A percentile compares a stretch with the other conserved stretches of the same genome.
These are phyloP conservation scores for Andrena dorsata DNA, from an alignment of 2,888 invertebrate species.

Conservation along the genomic window DNA sequence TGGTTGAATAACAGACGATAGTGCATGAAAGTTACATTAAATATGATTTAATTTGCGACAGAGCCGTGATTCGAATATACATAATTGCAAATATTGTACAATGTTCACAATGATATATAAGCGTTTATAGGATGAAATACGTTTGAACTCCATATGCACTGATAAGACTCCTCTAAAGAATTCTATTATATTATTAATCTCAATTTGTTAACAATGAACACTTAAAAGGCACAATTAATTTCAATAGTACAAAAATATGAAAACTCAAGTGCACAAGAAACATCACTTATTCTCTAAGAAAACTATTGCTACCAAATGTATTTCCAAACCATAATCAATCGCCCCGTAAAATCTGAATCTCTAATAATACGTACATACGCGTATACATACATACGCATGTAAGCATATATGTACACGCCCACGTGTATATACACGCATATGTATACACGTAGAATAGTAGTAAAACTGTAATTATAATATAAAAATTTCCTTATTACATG, in stretches of 20 bases:
- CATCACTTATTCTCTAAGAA: slow-evolving; percentile 55
- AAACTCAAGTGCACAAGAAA: slow-evolving; percentile 71
- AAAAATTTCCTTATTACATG: slow-evolving; percentile 45
- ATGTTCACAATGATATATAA: slow-evolving; percentile 21
- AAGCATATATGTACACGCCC: no score
- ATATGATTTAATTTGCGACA: slow-evolving; percentile 40
- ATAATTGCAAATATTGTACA: slow-evolving; percentile 37
- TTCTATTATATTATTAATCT: slow-evolving; percentile 58
- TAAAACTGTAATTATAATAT: slow-evolving; percentile 49
- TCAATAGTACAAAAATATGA: slow-evolving; percentile 80
- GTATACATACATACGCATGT: background rate
- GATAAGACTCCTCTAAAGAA: slow-evolving; percentile 57
- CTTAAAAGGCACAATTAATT: slow-evolving; percentile 79
- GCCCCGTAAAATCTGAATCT: slow-evolving; percentile 45
- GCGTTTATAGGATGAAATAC: slow-evolving; percentile 37
- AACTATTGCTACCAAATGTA: slow-evolving; percentile 52
- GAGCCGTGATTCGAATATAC: slow-evolving; percentile 30
- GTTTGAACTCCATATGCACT: slow-evolving; percentile 40
- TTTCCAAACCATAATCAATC: slow-evolving; percentile 52
- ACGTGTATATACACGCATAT: background rate
- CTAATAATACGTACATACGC: slow-evolving; percentile 20
- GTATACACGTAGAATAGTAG: slow-evolving; percentile 6
- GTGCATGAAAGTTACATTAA: slow-evolving; percentile 54
- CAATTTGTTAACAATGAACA: slow-evolving; percentile 66
- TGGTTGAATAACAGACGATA: slow-evolving; percentile 44